Conservation (phyloP, 1,140 invertebrate species). For the Ephestia elutella region DNA sequence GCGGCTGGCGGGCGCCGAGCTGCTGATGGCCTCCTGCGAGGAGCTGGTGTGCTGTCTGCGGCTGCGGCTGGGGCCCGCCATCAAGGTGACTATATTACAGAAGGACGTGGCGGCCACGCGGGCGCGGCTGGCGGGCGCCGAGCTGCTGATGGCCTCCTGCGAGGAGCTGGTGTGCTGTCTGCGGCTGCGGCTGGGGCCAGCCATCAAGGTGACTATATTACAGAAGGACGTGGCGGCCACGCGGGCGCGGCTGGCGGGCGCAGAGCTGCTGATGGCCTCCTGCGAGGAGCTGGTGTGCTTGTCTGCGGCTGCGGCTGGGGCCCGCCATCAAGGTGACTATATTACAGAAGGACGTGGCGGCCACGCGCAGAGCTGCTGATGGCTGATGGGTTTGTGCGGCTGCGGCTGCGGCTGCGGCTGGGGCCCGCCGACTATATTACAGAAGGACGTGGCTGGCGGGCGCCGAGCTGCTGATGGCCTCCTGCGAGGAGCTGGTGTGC, state of each 20-base stretch:
- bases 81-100: conserved; percentile 75
- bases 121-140: conserved; percentile 48
- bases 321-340: too few species aligned
- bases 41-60: conserved; percentile 85
- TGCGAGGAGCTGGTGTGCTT: too few species aligned
- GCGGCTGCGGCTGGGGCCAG: conserved; percentile 87
- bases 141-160: conserved; percentile 87
- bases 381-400: conserved; percentile 87
- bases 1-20: conserved; percentile 57
- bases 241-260: conserved; percentile 48
- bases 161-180: conserved; percentile 85
- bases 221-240: conserved; percentile 34
- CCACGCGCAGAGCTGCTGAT: too few species aligned
- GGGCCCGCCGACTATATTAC: conserved; percentile 78
- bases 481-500: conserved; percentile 86
- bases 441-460: conserved; percentile 43
- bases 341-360: conserved; percentile 42
- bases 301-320: too few species aligned
- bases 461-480: conserved; percentile 82
- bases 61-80: conserved; percentile 88
- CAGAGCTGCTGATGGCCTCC: too few species aligned
- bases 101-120: conserved; percentile 37
- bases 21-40: conserved; percentile 87
- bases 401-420: conserved; percentile 85
- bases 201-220: conserved; percentile 78